Conservation (phyloP, 2,797 vertebrate species). For the Heliangelus exortis region DNA sequence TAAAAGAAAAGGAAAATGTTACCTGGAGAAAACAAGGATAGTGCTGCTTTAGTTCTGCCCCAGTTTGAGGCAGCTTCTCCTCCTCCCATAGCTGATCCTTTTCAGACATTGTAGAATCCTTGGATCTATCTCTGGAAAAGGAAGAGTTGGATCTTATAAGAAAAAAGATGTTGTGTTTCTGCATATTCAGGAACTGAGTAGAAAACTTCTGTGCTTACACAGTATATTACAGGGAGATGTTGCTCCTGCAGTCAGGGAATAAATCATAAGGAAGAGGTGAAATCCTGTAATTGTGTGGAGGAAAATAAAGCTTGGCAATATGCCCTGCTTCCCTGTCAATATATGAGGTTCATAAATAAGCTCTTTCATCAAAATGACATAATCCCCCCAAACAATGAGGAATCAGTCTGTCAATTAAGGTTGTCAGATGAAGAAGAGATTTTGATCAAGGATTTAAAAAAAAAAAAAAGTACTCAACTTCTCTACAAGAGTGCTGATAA, state of each 20-base stretch:
- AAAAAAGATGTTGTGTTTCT: neutral
- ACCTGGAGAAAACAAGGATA: neutral
- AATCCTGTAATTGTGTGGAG: conserved; percentile 5
- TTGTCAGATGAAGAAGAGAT: conserved; percentile 10
- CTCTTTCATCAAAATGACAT: conserved; percentile 52
- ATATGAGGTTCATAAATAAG: conserved; percentile 41
- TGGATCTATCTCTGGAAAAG: neutral
- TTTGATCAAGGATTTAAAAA: neutral
- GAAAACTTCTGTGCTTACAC: neutral
- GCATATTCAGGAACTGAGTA: neutral
- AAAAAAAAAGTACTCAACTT: neutral
- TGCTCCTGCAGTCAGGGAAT: neutral
- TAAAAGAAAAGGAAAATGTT: neutral
- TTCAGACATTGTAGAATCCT: neutral
- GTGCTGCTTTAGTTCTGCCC: neutral
- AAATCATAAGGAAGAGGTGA: conserved; percentile 23
- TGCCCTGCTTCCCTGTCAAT: neutral
- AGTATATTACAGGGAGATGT: neutral
- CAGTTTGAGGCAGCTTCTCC: neutral
- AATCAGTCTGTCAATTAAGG: neutral
- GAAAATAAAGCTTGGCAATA: conserved; percentile 35
- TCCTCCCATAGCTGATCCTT: neutral
- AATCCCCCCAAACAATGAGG: conserved; percentile 20
- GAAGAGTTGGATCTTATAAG: neutral
- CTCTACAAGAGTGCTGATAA: neutral